These are phyloP conservation scores for Perognathus longimembris DNA, from an alignment of 2,113 vertebrate genomes.

Conservation along the genomic window DNA sequence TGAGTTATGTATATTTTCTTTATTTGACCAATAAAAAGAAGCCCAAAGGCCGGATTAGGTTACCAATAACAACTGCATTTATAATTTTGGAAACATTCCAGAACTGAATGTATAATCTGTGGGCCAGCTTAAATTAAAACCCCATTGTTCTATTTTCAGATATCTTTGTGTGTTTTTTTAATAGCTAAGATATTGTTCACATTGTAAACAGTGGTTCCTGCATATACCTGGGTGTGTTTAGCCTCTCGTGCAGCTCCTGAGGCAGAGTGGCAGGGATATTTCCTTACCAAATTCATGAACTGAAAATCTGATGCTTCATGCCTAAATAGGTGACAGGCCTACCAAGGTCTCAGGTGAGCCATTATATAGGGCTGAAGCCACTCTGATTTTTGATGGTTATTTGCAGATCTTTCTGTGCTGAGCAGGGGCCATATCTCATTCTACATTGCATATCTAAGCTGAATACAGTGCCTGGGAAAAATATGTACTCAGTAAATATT, in stretches of 20 bases:
- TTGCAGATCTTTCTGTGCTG: not conserved
- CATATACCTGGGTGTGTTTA: not conserved
- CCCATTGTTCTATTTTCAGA: not conserved
- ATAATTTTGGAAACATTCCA: not conserved
- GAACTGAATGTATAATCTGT: not conserved
- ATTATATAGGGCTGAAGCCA: not conserved
- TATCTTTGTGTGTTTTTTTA: slow-evolving; percentile 24
- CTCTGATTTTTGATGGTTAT: not conserved
- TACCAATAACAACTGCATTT: not conserved
- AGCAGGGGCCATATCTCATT: not conserved
- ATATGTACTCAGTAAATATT: slow-evolving; percentile 49
- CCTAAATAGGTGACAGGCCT: not conserved
- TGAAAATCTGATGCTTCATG: not conserved
- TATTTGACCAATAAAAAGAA: slow-evolving; percentile 30
- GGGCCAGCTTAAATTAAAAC: not conserved
- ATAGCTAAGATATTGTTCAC: not conserved
- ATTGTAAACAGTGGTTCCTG: not conserved
- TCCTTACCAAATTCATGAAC: not conserved
- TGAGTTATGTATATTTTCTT: not conserved
- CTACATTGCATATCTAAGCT: slow-evolving; percentile 12
- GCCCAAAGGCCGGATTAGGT: not conserved
- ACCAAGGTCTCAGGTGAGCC: not conserved
- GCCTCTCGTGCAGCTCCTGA: not conserved
- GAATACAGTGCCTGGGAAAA: slow-evolving; percentile 6
- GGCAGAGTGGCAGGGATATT: not conserved